These are phyloP conservation scores for Pseudoatta argentina DNA, from an alignment of 1,140 invertebrate genomes.

Conservation along the genomic window DNA sequence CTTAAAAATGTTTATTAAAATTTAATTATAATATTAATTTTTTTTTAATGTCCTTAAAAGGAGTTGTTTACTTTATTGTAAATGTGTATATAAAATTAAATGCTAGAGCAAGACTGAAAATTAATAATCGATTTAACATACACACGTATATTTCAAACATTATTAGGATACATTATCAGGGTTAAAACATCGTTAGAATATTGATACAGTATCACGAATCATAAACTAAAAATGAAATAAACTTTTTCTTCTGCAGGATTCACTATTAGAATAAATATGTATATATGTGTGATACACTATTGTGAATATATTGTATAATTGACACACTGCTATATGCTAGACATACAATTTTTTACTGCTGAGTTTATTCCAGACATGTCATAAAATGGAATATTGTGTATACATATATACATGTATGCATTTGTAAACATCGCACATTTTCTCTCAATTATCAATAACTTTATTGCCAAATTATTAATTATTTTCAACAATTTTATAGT, in stretches of 20 bases:
- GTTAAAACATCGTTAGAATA: no score
- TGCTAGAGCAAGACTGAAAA: neutral
- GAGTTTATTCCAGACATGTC: neutral
- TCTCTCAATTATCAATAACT: neutral
- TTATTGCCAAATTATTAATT: neutral
- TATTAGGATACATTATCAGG: neutral
- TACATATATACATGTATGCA: neutral
- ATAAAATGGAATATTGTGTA: conserved; percentile 11
- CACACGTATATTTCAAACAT: conserved; percentile 46
- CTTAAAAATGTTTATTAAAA: no score
- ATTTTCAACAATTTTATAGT: neutral
- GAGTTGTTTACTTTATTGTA: no score
- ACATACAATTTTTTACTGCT: conserved; percentile 12
- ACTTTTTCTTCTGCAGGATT: neutral
- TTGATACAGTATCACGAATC: conserved; percentile 10
- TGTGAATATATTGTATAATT: conserved; percentile 41
- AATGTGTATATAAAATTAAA: neutral
- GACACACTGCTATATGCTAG: conserved; percentile 36
- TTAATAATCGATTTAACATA: conserved; percentile 1
- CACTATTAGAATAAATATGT: neutral
- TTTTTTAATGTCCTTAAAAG: no score
- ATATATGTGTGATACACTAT: neutral
- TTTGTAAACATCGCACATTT: neutral
- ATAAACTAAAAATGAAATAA: conserved; percentile 27
- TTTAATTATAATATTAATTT: no score